Evolutionary conservation across 2,113 vertebrate genomes (phyloP), one percentile per base, ranked within the genome.

Genomic region (Phycodurus eques): DNA sequence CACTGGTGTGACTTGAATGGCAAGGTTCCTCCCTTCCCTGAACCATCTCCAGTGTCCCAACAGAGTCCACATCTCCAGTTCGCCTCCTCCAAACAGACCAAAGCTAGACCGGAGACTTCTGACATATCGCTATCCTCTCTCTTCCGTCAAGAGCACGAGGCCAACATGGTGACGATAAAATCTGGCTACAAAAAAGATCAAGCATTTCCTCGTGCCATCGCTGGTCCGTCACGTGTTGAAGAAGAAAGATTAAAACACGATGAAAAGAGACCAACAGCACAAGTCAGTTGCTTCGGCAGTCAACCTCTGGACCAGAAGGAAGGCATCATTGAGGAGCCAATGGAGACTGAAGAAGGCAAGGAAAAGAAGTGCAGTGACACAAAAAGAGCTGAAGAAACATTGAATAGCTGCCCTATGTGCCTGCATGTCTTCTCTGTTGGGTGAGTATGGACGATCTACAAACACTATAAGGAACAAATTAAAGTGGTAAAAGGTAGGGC

Each of bases 391-490:
- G 15, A 70, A 0, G 13, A 31, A 7, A 0, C 42, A 14, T 85
- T 96, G 63, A 89, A 86, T 53, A 91, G 82, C 57, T 98, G 96
- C 77, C 96, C 96, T 0, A 92, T 96, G 93, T 98, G 96, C 60
- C 89, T 93, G 72, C 63, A 80, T 10, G 70, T 8, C 5, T 97
- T 98, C 19, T 77, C 83, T 68, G 82, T 72, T 4, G 88, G 71
- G 96, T 98, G 87, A 94, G 93, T 86, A 19, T 27, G n/a, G 17
- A 39, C 0, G 6, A 56, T 62, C 33, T 39, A 35, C 17, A 39
- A 17, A 19, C 47, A 22, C 19, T 49, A 49, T 10, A n/a, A 13
- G n/a, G 14, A 49, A 15, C 15, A 49, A 49, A 49, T 49, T 1
- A 19, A 51, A 51, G 35, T 39, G 35, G 35, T 39, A 39, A 2